These are phyloP conservation scores for Pachycephala philippinensis DNA, from an alignment of 2,113 vertebrate species.

Conservation along the genomic window DNA sequence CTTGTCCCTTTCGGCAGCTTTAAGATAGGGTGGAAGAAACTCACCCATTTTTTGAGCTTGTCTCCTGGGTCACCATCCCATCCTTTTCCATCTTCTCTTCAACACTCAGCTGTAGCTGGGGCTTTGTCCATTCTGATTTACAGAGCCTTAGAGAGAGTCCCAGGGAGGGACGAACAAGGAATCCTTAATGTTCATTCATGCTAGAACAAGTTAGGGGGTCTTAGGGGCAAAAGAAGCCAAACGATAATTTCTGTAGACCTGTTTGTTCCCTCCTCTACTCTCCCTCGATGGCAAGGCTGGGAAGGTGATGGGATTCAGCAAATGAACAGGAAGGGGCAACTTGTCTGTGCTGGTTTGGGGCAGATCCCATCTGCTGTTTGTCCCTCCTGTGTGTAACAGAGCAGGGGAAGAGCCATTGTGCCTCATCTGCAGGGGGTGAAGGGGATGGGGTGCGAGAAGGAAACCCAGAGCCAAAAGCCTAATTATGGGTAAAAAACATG, in stretches of 20 bases:
- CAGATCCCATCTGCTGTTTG: neutral
- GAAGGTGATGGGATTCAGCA: neutral
- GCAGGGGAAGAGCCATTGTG: neutral
- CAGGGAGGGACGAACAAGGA: neutral
- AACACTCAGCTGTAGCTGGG: neutral
- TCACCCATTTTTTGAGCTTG: neutral
- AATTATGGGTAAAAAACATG: neutral
- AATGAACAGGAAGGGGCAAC: neutral
- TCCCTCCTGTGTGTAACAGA: neutral
- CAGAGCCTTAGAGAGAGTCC: neutral
- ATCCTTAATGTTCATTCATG: neutral
- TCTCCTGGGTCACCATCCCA: neutral
- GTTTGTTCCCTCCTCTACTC: neutral
- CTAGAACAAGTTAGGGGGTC: neutral
- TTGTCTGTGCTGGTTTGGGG: neutral
- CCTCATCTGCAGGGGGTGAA: neutral
- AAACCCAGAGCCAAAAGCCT: neutral
- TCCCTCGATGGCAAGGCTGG: neutral
- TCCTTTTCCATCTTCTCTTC: neutral
- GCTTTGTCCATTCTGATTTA: neutral
- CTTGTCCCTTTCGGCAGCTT: neutral
- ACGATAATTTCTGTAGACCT: neutral
- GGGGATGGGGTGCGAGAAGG: neutral
- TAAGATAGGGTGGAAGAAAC: neutral
- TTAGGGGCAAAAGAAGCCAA: neutral